These are phyloP conservation scores for Nasonia longicornis DNA, from an alignment of 1,140 invertebrate genomes.

Conservation along the genomic window DNA sequence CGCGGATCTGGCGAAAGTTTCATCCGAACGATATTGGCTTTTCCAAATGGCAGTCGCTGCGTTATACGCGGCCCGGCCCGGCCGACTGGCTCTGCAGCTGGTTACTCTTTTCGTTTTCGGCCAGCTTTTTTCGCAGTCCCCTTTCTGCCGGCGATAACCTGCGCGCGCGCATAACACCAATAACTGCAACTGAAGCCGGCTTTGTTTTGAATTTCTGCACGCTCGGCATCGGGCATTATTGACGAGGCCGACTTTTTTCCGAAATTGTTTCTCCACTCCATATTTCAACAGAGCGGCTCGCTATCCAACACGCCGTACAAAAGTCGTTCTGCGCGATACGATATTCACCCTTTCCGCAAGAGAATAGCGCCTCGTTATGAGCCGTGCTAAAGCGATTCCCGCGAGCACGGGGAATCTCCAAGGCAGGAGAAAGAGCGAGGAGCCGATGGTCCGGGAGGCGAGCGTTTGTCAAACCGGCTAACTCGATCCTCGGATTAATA, in stretches of 20 bases:
- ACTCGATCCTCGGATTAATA: conserved; percentile 37
- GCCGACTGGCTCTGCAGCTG: conserved; percentile 9
- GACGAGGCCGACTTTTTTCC: too few species aligned
- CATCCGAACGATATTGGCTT: conserved; percentile 44
- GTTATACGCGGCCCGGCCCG: conserved; percentile 17
- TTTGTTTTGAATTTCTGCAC: background rate
- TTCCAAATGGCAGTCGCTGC: conserved; percentile 37
- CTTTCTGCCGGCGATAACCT: background rate
- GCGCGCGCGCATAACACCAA: background rate
- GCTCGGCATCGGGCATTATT: background rate
- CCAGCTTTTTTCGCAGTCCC: conserved; percentile 2
- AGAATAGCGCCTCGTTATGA: too few species aligned
- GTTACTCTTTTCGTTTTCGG: conserved; percentile 7
- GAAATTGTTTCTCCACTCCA: too few species aligned
- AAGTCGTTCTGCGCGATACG: too few species aligned
- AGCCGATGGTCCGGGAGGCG: background rate
- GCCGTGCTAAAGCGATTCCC: too few species aligned
- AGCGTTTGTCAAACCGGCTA: conserved; percentile 39
- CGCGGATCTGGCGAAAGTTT: conserved; percentile 44
- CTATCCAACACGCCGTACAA: too few species aligned
- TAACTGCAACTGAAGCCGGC: background rate
- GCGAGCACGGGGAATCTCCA: too few species aligned
- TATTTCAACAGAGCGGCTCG: too few species aligned
- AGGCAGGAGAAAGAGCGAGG: too few species aligned
- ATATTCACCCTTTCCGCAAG: too few species aligned